Evolutionary conservation across 2,888 invertebrate genomes (phyloP), one percentile per base, ranked within the genome.

Genomic region (Thalpophila matura): DNA sequence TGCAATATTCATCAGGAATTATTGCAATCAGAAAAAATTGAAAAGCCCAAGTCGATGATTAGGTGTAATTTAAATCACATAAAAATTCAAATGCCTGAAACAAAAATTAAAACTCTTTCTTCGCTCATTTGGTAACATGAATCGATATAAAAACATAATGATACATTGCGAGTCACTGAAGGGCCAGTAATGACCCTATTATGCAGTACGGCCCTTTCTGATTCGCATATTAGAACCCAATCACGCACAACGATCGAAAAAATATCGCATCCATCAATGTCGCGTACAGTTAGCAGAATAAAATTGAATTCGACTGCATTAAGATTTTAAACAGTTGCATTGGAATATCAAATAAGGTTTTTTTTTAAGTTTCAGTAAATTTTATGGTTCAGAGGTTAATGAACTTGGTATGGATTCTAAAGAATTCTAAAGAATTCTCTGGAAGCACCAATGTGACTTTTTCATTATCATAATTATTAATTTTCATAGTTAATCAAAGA

Each of bases 201-300:
- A 71, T 65, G 51, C 42, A 42, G 40, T 33, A 37, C 6, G 57
- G 66, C 66, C 61, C 77, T 59, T 68, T 62, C 43, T 63, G 58
- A 76, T 65, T 77, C 62, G 61, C 65, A 55, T 66, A 61, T 75
- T 73, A 73, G 64, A 68, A 64, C 50, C 61, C 68, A 71, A 65
- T 70, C 73, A 73, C 61, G 69, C 54, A 47, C 71, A 49, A 58
- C 49, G 46, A 65, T 72, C 38, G 40, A 20, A 59, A 72, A 65
- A 69, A 56, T 61, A 60, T 60, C 57, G 27, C 71, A 79, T 70
- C 67, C n/a, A 70, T 75, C 73, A 79, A 66, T 46, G 80, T 77
- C 63, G 26, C 20, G 20, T 63, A 71, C 59, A 26, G 65, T 71
- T 69, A 69, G 18, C 9, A 18, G 51, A 45, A 65, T 64, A 18